Base-by-base conservation (phyloP, 1,140 invertebrate genomes). In the Hirudo medicinalis region DNA sequence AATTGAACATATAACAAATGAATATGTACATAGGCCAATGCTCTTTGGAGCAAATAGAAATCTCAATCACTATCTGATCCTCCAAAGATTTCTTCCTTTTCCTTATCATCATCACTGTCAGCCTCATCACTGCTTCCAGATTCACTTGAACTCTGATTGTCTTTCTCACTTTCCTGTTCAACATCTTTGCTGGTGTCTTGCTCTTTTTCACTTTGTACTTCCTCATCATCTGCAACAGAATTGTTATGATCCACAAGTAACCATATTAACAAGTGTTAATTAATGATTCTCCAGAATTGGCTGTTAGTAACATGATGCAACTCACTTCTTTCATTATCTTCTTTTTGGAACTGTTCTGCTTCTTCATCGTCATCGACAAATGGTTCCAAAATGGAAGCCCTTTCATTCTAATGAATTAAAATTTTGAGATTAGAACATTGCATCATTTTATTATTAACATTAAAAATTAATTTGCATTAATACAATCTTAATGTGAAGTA, bases 311-410 rank as follows among this genome's bases (percentile, higher is more conserved):
- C 60, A 40, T 40, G 15, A 11, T 32, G 36, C 4, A 60, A 72
- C 43, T 53, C 69, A 27, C 72, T 75, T 71, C 75, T 75, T 4
- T 69, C 75, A 25, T 77, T 74, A 36, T 78, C 77, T 43, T 72
- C 72, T 68, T 72, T 75, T 54, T 79, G 75, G 17, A 78, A 76
- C 27, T 49, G 67, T 11, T 60, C 63, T 80, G 80, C 49, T 80
- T 78, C 68, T 84, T 90, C 89, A 57, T 90, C 89, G 71, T 90
- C 89, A 75, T 90, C 89, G 53, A 76, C 80, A 25, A 89, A 87
- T 25, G 91, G 90, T 78, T 96, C 92, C 13, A 97, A 81, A 79
- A 94, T 90, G 76, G 87, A 89, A 80, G 94, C 89, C 71, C 93
- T 83, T 70, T 76, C 71, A 67, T 83, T 78, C 81, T 81, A 71